phyloP scores from a whole-genome alignment of 2,888 invertebrate species.

The Pachliopta kotzebuea region DNA sequence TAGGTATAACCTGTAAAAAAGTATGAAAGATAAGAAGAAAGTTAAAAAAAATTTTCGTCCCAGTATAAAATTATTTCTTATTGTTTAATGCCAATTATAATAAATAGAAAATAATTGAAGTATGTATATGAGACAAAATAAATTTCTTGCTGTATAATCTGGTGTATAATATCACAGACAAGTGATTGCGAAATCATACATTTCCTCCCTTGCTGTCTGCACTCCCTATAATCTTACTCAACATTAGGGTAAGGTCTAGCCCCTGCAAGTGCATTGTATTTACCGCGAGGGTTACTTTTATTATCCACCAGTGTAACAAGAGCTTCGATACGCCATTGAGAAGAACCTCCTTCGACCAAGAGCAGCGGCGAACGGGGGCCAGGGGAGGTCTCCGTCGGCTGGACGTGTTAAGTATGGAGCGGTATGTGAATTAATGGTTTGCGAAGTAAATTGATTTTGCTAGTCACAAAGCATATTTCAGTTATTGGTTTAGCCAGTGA shows the following conservation, averaged over 20 bases:
- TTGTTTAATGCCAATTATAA: too few species aligned
- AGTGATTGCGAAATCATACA: slow-evolving; percentile 55
- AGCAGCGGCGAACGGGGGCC: slow-evolving; percentile 38
- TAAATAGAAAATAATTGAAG: too few species aligned
- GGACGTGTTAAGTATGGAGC: slow-evolving; percentile 60
- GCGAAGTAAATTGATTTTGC: slow-evolving; percentile 74
- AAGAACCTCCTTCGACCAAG: slow-evolving; percentile 33
- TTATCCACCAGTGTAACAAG: slow-evolving; percentile 51
- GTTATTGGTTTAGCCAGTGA: slow-evolving; percentile 38
- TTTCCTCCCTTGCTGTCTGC: slow-evolving; percentile 38
- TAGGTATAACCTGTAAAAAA: too few species aligned
- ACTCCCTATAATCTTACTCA: slow-evolving; percentile 46
- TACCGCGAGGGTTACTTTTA: slow-evolving; percentile 73
- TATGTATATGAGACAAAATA: neutral
- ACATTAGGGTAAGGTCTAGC: slow-evolving; percentile 59
- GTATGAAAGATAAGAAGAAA: too few species aligned
- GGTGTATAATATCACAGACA: slow-evolving; percentile 41
- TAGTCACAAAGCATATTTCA: slow-evolving; percentile 44
- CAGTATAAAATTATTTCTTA: too few species aligned
- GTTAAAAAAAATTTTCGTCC: too few species aligned
- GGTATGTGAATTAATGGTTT: slow-evolving; percentile 74
- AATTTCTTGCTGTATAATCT: slow-evolving; percentile 1
- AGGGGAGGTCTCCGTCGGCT: slow-evolving; percentile 40
- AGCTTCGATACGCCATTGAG: slow-evolving; percentile 51
- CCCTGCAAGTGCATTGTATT: slow-evolving; percentile 74